Conservation (phyloP, 2,888 invertebrate species). For the Tanaodytes sp. region DNA sequence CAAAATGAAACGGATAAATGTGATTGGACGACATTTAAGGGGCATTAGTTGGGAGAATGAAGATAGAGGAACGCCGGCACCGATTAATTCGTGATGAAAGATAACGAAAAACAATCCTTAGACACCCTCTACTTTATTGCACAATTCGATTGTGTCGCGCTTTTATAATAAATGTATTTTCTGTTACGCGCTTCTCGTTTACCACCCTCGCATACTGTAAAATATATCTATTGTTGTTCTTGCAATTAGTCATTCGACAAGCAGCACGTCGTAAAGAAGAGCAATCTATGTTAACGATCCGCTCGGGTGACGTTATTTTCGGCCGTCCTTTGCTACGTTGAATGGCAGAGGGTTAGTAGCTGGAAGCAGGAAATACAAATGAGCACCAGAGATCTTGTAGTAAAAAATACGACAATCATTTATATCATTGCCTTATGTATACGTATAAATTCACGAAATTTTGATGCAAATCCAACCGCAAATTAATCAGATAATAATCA, state of each 20-base stretch:
- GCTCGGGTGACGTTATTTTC: slow-evolving; percentile 65
- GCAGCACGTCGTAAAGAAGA: slow-evolving; percentile 65
- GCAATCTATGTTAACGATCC: slow-evolving; percentile 66
- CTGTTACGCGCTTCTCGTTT: slow-evolving; percentile 57
- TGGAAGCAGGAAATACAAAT: slow-evolving; percentile 56
- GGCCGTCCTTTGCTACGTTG: slow-evolving; percentile 56
- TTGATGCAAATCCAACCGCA: no score
- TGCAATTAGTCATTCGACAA: slow-evolving; percentile 71
- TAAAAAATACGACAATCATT: slow-evolving; percentile 52
- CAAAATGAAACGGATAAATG: slow-evolving; percentile 19
- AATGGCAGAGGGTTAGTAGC: slow-evolving; percentile 55
- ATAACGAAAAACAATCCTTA: slow-evolving; percentile 68
- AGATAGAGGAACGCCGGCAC: slow-evolving; percentile 52
- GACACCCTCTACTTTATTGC: slow-evolving; percentile 58
- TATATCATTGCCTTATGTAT: slow-evolving; percentile 45
- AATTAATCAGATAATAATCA: no score
- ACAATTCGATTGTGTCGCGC: slow-evolving; percentile 69
- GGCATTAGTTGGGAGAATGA: slow-evolving; percentile 62
- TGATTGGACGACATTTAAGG: slow-evolving; percentile 62
- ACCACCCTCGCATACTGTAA: slow-evolving; percentile 61
- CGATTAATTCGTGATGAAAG: slow-evolving; percentile 71
- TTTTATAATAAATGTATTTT: slow-evolving; percentile 68
- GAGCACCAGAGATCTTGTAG: slow-evolving; percentile 52
- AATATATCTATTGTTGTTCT: slow-evolving; percentile 70
- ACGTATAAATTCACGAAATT: slow-evolving; percentile 8